Percentiles rank a stretch among this genome's conserved stretches.
These are phyloP conservation scores for Dinocampus coccinellae DNA, from an alignment of 2,888 invertebrate species.

Conservation along the genomic window DNA sequence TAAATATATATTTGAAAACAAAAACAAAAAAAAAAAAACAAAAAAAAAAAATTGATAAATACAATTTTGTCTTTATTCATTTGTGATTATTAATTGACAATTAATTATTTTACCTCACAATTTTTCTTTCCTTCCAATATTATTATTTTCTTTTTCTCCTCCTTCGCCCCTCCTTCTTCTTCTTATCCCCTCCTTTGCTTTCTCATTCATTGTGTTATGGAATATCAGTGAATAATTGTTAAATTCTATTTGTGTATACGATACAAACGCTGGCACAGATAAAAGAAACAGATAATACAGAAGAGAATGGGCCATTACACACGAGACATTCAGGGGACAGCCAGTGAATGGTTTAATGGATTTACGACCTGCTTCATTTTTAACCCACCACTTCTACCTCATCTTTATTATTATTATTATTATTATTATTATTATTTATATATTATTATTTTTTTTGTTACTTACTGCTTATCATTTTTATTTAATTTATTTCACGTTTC, in stretches of 20 bases:
- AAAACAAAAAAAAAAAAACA: too few species aligned
- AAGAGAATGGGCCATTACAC: slow-evolving; percentile 13
- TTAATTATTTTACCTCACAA: neutral
- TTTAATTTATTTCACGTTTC: too few species aligned
- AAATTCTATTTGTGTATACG: neutral
- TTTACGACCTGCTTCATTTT: slow-evolving; percentile 43
- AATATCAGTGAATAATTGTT: neutral
- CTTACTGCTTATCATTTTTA: too few species aligned
- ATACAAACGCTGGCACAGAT: neutral
- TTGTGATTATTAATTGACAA: neutral
- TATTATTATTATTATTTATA: too few species aligned
- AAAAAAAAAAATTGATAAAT: slow-evolving; percentile 49
- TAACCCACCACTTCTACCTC: neutral
- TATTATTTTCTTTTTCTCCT: too few species aligned
- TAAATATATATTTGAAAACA: slow-evolving; percentile 67
- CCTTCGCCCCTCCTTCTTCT: too few species aligned
- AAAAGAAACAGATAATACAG: slow-evolving; percentile 9
- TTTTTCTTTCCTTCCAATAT: too few species aligned
- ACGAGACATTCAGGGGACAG: slow-evolving; percentile 44
- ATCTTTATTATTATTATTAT: too few species aligned
- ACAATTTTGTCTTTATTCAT: slow-evolving; percentile 22
- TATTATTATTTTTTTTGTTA: too few species aligned
- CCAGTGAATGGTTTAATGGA: slow-evolving; percentile 48
- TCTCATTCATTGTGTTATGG: too few species aligned
- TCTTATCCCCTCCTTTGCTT: too few species aligned